Percentiles rank a stretch among this genome's conserved stretches.
phyloP scores from a whole-genome alignment of 2,888 invertebrate species.

The Omphaloscelis lunosa region DNA sequence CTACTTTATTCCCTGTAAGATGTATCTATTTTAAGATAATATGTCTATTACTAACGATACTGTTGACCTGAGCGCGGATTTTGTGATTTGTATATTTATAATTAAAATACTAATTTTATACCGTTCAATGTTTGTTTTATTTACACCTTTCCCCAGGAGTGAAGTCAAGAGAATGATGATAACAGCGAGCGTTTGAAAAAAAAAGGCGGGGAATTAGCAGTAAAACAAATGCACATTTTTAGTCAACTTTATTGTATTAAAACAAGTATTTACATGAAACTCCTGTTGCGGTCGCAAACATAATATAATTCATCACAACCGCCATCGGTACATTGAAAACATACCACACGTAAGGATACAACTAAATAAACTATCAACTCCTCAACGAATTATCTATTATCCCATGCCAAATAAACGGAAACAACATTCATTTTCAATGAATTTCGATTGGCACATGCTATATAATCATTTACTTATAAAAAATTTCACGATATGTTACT shows the following conservation, averaged over 20 bases:
- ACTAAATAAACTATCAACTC: conserved; percentile 70
- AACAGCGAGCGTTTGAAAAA: not conserved
- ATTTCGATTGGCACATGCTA: conserved; percentile 69
- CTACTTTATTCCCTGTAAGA: conserved; percentile 1
- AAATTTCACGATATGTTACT: conserved; percentile 68
- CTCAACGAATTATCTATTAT: conserved; percentile 66
- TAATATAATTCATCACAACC: conserved; percentile 65
- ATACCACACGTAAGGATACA: conserved; percentile 62
- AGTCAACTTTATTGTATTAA: conserved; percentile 71
- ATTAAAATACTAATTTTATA: conserved; percentile 56
- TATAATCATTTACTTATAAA: conserved; percentile 66
- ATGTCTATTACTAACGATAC: conserved; percentile 16
- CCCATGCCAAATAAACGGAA: conserved; percentile 65
- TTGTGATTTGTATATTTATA: conserved; percentile 52
- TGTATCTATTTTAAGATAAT: conserved; percentile 10
- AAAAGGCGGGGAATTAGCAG: not conserved
- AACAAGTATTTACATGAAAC: conserved; percentile 70
- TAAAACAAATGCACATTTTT: conserved; percentile 56
- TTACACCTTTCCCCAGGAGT: not conserved
- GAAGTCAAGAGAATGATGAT: not conserved
- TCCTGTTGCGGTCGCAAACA: conserved; percentile 61
- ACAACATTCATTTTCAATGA: conserved; percentile 69
- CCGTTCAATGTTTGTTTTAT: conserved; percentile 35
- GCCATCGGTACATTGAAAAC: conserved; percentile 58
- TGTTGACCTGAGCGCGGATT: conserved; percentile 31